Evolutionary conservation across 2,113 vertebrate genomes (phyloP).

Genomic region (Hyaena hyaena): DNA sequence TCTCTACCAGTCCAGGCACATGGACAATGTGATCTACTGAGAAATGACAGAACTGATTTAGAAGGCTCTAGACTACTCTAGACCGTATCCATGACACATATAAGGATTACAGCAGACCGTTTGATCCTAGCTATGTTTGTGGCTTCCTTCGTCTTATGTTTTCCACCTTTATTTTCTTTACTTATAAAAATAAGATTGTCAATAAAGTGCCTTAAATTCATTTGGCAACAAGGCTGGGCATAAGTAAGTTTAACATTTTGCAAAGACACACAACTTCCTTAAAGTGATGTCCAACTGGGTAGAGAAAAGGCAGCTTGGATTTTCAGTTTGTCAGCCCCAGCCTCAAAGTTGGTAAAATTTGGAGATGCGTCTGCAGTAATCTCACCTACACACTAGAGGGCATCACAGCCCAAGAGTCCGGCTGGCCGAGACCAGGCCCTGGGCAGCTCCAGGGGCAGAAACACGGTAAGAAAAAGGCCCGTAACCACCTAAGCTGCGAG

Average conservation of each 20-base stretch:
- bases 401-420: neutral
- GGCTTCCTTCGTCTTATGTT: neutral
- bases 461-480: accelerated
- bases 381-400: accelerated
- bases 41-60: neutral
- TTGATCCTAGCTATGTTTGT: neutral
- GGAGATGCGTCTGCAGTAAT: neutral
- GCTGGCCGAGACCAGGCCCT: accelerated
- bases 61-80: neutral
- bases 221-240: accelerated
- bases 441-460: accelerated
- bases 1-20: accelerated
- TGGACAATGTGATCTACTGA: neutral
- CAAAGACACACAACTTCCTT: neutral
- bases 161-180: neutral
- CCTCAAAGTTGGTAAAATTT: accelerated
- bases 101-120: accelerated
- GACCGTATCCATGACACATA: neutral
- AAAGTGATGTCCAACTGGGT: accelerated
- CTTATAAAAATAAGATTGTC: neutral
- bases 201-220: neutral
- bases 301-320: neutral
- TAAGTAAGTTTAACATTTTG: neutral
- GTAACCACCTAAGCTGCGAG: accelerated
- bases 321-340: neutral